These are phyloP conservation scores for Ylistrum balloti DNA, from an alignment of 1,140 invertebrate genomes.

Conservation along the genomic window DNA sequence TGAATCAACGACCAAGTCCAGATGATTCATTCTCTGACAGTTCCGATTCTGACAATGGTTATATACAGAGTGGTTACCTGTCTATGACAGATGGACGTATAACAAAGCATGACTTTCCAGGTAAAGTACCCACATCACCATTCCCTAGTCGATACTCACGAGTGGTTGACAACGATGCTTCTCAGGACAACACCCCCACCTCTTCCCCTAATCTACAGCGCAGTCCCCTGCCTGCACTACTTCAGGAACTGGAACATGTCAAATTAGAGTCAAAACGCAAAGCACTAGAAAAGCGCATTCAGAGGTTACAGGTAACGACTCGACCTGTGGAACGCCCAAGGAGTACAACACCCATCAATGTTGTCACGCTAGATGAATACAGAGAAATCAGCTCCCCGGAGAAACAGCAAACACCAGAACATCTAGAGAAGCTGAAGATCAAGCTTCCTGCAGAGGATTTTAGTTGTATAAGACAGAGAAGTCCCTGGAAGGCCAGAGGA, in stretches of 20 bases:
- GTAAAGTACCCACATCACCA: constrained; percentile 51
- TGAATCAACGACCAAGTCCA: constrained; percentile 59
- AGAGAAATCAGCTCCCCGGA: constrained; percentile 75
- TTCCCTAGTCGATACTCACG: constrained; percentile 51
- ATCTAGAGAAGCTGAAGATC: constrained; percentile 78
- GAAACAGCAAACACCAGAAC: constrained; percentile 65
- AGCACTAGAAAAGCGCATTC: constrained; percentile 76
- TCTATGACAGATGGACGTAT: constrained; percentile 46
- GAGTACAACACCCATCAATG: constrained; percentile 91
- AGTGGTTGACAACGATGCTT: constrained; percentile 57
- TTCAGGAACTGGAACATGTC: constrained; percentile 61
- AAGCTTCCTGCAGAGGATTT: constrained; percentile 77
- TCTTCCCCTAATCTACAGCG: constrained; percentile 55
- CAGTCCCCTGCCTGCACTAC: constrained; percentile 49
- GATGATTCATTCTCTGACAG: constrained; percentile 63
- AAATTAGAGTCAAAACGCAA: constrained; percentile 75
- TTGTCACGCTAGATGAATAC: constrained; percentile 90
- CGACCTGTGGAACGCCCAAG: constrained; percentile 93
- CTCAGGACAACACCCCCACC: constrained; percentile 58
- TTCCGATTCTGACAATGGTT: constrained; percentile 69
- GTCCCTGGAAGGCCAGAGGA: constrained; percentile 65
- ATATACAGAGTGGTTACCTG: constrained; percentile 64
- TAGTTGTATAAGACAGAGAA: constrained; percentile 65
- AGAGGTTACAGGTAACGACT: constrained; percentile 87
- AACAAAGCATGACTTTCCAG: constrained; percentile 42